A percentile compares a stretch with the other conserved stretches of the same genome.
Conservation (phyloP, 92 coral and sea anemone genomes). For the Porites lobata region DNA sequence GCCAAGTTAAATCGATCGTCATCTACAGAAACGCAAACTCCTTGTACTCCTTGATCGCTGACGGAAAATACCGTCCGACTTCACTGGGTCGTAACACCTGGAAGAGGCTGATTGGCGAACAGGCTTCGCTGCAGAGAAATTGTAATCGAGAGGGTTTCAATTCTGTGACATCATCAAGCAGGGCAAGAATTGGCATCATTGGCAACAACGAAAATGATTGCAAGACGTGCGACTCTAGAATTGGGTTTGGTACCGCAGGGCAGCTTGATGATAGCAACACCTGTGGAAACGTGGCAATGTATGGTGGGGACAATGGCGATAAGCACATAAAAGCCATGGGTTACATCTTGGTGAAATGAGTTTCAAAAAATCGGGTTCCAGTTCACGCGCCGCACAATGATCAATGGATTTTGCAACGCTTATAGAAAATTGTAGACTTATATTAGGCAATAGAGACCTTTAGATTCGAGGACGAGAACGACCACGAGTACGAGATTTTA, state of each 20-base stretch:
- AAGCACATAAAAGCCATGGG: constrained; percentile 44
- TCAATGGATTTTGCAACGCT: too few relatives aligned
- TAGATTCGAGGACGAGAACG: too few relatives aligned
- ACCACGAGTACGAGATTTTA: too few relatives aligned
- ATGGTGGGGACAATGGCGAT: constrained; percentile 12
- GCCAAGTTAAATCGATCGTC: too few relatives aligned
- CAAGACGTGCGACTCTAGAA: not conserved
- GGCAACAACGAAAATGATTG: not conserved
- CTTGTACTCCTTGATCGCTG: too few relatives aligned
- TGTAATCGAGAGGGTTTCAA: constrained; percentile 2
- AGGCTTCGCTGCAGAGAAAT: not conserved
- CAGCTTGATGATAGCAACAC: constrained; percentile 27
- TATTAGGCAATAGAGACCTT: too few relatives aligned
- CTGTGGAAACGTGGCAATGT: constrained; percentile 29
- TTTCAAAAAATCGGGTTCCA: not conserved
- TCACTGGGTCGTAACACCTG: too few relatives aligned
- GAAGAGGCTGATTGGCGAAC: not conserved
- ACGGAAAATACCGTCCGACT: too few relatives aligned
- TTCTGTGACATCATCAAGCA: not conserved
- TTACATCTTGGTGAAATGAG: constrained; percentile 25
- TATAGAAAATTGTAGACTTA: too few relatives aligned
- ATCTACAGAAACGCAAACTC: too few relatives aligned
- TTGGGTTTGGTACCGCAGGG: constrained; percentile 47
- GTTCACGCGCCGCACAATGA: too few relatives aligned
- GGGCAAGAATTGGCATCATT: constrained; percentile 4